Base-by-base conservation (phyloP, 2,888 invertebrate genomes). In the Caenorhabditis angaria region DNA sequence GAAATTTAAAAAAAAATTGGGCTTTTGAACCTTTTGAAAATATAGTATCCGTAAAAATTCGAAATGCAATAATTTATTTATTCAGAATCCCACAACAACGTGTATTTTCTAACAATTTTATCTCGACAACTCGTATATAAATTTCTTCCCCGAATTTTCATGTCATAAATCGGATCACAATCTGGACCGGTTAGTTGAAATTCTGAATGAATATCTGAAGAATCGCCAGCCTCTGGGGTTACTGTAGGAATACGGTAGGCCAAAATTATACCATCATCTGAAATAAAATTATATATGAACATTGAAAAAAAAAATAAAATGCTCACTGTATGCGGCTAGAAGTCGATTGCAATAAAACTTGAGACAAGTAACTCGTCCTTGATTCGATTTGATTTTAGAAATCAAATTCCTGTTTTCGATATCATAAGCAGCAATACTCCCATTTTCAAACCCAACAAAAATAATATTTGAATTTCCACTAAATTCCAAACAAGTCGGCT, bases 141-240 rank as follows among this genome's bases (percentile, higher is more conserved):
- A 85, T 90, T 90, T 22, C 83, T 86, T 2, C 90, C 90, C 84
- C 92, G 91, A 75, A 90, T 90, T 0, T 90, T 88, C 29, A 92
- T 88, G 79, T 91, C 91, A 85, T 92, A 90, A 20, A 93, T 90
- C 0, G 92, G 92, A 82, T 93, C 92, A 87, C 91, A 91, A 83
- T 92, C 91, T 0, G 92, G 89, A 0, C 93, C 93, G 8, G 92
- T 92, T n/a, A 92, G 88, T 70, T 91, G 91, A 0, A 91, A 63
- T 27, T 63, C 61, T 0, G 72, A 50, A 2, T 41, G 56, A 20
- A 65, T 57, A 2, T 24, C 47, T 32, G 2, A 47, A 50, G 18
- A 28, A 50, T 58, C 50, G 14, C 56, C 32, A 51, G 55, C 28
- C 28, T 51, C 24, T n/a, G 10, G 22, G 10, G 57, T 29, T 27